These are phyloP conservation scores for Spea multiplicata DNA, from an alignment of 2,113 vertebrate genomes.

Conservation along the genomic window DNA sequence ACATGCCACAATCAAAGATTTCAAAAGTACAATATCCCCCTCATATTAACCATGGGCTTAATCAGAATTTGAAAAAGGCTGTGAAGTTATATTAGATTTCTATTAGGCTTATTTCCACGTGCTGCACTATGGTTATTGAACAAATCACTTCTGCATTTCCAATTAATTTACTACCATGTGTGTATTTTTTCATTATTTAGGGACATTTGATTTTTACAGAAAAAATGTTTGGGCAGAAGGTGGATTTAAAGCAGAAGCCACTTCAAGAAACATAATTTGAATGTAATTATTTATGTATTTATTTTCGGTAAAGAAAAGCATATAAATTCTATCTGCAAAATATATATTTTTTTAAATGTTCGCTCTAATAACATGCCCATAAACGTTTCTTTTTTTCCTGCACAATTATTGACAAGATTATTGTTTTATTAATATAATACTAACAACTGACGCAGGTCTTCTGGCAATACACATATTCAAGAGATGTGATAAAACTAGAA, in stretches of 20 bases:
- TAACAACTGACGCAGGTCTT: too few species aligned
- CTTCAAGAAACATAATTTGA: conserved; percentile 56
- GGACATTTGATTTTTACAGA: not conserved
- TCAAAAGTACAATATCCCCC: conserved; percentile 17
- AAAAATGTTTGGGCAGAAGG: conserved; percentile 51
- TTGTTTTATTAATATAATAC: too few species aligned
- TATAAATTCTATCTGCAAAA: not conserved
- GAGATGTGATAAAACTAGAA: too few species aligned
- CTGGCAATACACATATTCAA: too few species aligned
- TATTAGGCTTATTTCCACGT: conserved; percentile 6
- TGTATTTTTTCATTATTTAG: conserved; percentile 7
- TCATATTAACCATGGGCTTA: conserved; percentile 9
- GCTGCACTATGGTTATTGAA: not conserved
- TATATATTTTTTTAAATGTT: too few species aligned
- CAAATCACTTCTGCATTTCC: not conserved
- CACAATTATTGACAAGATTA: too few species aligned
- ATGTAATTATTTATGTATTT: not conserved
- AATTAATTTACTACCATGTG: not conserved
- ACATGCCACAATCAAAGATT: not conserved
- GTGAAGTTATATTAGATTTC: conserved; percentile 4
- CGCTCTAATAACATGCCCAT: too few species aligned
- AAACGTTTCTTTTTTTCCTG: too few species aligned
- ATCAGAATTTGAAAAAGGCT: conserved; percentile 20
- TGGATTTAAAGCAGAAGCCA: conserved; percentile 37
- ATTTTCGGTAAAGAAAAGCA: conserved; percentile 58